Conservation (phyloP, 2,797 vertebrate species). For the Sarcoramphus papa region DNA sequence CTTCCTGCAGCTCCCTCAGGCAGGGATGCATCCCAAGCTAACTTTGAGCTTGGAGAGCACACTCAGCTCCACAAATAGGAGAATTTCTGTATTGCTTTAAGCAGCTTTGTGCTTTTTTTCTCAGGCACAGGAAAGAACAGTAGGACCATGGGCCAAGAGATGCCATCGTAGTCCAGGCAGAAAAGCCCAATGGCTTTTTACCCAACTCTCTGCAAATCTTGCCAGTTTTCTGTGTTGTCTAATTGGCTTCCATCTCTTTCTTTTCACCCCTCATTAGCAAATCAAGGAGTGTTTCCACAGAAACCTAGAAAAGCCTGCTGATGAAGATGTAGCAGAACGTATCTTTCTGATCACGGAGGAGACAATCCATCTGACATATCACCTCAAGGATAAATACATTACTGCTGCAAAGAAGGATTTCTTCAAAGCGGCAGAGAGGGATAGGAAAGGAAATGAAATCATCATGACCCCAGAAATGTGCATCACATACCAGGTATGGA, state of each 20-base stretch:
- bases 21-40: background rate
- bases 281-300: conserved; percentile 80
- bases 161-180: background rate
- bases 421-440: conserved; percentile 56
- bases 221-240: background rate
- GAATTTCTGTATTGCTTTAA: background rate
- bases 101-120: background rate
- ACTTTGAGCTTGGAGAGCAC: background rate
- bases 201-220: background rate
- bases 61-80: background rate
- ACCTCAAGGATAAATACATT: conserved; percentile 73
- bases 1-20: background rate
- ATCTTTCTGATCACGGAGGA: conserved; percentile 73
- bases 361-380: conserved; percentile 75
- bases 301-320: conserved; percentile 71
- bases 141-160: background rate
- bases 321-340: conserved; percentile 78
- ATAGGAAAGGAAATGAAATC: conserved; percentile 64
- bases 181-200: background rate
- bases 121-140: background rate
- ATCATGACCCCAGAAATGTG: conserved; percentile 73
- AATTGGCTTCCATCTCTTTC: background rate
- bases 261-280: conserved; percentile 60
- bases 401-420: conserved; percentile 77
- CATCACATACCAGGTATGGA: conserved; percentile 76